Base-by-base conservation (phyloP, 2,888 invertebrate species). In the Autographa gamma region DNA sequence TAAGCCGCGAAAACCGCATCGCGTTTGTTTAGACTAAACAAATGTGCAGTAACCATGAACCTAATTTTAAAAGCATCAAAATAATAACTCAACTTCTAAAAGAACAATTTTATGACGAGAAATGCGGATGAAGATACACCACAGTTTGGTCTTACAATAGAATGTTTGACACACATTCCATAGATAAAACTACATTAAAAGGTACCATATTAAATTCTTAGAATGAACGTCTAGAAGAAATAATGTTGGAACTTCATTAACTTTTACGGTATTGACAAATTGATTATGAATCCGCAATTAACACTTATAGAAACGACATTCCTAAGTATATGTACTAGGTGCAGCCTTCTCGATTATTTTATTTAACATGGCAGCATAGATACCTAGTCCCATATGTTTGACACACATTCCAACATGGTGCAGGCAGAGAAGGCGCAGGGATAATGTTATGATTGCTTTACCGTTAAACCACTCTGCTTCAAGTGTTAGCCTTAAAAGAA, bases 101-200 rank as follows among this genome's bases (percentile, higher is more conserved):
- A 54, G 76, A 70, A 63, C 62, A n/a, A 52, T 60, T 58, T 64
- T 52, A 60, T 54, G 25, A 25, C 9, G 18, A 65, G 56, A 71
- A 76, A 71, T 63, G 66, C 80, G 68, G 70, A 58, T 78, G 71
- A 83, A 73, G 25, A 19, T 31, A 63, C 41, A 60, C 60, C 70
- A 68, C 73, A 64, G 73, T 70, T 72, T 70, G 73, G 79, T 85
- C 80, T 92, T 93, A 91, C 92, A 92, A 86, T 84, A 79, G 86
- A 89, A 86, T 81, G 85, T 88, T 90, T 91, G 90, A 91, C 90
- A 90, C 84, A 90, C 90, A 91, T 93, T 92, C 90, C 85, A 85
- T 66, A 83, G 87, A 88, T 89, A 90, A 87, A 75, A 84, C 80
- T 80, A 84, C 81, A 83, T 83, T 67, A 60, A 25, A 25, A 25